Evolutionary conservation across 2,113 vertebrate species (phyloP), one percentile per base, ranked within the genome.

Genomic region (Phocoena phocoena): DNA sequence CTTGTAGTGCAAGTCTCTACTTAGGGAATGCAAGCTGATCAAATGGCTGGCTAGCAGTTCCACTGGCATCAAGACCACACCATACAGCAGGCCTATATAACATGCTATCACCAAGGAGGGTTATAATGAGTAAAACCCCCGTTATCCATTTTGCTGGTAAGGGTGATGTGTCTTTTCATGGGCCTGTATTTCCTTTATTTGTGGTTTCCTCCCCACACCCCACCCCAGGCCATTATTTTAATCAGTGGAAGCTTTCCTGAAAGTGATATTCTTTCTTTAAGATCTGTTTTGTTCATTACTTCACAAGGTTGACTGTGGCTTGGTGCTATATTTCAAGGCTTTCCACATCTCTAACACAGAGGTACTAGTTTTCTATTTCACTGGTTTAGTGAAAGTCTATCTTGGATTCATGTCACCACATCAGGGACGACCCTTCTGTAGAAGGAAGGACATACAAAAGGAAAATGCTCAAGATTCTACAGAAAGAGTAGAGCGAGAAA

Each of bases 321-420:
- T 88, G 77, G 36, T 87, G 84, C 63, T 88, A 25, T 41, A 71
- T 28, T 94, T 92, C 97, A 98, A 88, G 94, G 76, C 95, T 97
- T 96, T 93, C 95, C 86, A 93, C 82, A 93, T 82, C 68, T 96
- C 87, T 89, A 97, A 92, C 38, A 84, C 28, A 92, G 44, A 44
- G 84, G 73, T 67, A 55, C 55, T 87, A 67, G 62, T 95, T 97
- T 98, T 98, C 93, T 94, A 81, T 77, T 93, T 95, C 73, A 90
- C 70, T 94, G 90, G 97, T 85, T 97, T 90, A 90, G 23, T 70
- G 95, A 81, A 97, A 97, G 88, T 93, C 97, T 97, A 73, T 76
- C 95, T 98, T 98, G 96, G 97, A 97, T 79, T 92, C 31, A 95
- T 88, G 95, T 93, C 94, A 97, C 91, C 83, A 90, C 63, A 68